Base-by-base conservation (phyloP, 2,888 invertebrate species). In the Micropterix aruncella region DNA sequence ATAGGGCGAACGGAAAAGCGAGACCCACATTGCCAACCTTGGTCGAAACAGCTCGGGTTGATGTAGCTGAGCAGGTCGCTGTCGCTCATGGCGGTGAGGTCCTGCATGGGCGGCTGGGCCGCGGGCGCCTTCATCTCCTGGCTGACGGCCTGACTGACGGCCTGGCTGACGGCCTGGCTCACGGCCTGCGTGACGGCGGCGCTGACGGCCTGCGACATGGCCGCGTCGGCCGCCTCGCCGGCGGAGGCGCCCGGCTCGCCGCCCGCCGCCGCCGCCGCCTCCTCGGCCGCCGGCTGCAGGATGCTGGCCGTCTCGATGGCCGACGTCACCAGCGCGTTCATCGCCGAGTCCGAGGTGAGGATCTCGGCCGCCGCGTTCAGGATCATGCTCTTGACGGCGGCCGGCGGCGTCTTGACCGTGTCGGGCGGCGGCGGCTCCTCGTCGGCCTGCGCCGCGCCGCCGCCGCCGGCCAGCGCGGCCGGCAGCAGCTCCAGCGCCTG, bases 31-130 rank as follows among this genome's bases (percentile, higher is more conserved):
- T 60, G 68, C 74, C 70, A 73, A 82, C 81, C 78, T 73, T 81
- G 83, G 66, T 89, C 90, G 62, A 91, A 90, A 62, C 87, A 86
- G 71, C 83, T 85, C 42, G 90, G 86, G 70, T 90, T 89, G 53
- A 91, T 90, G 65, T 88, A 87, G 61, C 83, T 88, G 53, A 91
- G 77, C 53, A 91, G 74, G 66, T 91, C 90, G 63, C 83, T 84
- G 62, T 90, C 90, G 50, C 86, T 86, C 81, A 91, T 86, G 55
- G 83, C 79, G 7, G 85, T 83, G 53, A 90, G 74, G 40, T 84
- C 79, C 57, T 83, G 82, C 43, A 69, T 70, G 72, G 83, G 64
- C 76, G 75, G 72, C 52, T 66, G 60, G 78, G 77, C 37, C 53
- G 65, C 57, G 7, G 50, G 46, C 1, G 48, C 57, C 73, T 56